Evolutionary conservation across 2,113 vertebrate genomes (phyloP), one percentile per base, ranked within the genome.

Genomic region (Seriola aureovittata): DNA sequence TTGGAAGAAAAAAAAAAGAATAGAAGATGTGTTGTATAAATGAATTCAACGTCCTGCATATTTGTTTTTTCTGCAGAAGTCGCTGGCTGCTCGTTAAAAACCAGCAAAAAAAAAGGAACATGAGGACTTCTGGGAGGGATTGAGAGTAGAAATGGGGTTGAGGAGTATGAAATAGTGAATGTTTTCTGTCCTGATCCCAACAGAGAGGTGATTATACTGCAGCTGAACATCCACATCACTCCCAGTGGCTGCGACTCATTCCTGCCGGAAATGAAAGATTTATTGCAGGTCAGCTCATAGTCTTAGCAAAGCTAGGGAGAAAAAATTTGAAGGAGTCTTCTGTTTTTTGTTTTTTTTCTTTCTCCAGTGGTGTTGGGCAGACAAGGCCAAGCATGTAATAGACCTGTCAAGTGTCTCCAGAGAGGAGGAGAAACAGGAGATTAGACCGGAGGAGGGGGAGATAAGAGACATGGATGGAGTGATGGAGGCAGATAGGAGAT

Each of bases 401-500:
- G 85, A 90, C 70, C 85, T 89, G 88, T 90, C 90, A 72, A 88
- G 81, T 78, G 54, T 75, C 83, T 84, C 60, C 25, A 25, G 46
- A 63, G 74, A 59, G 21, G 44, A 78, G 57, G 21, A 78, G 75
- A 21, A 86, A 40, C 70, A 71, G 54, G 80, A 82, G 67, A 85
- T 76, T 72, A 78, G 65, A 25, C 29, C 4, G 14, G 34, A 69
- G 36, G 63, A 83, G 36, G 36, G 14, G 52, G 32, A 66, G 87
- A 79, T 78, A 66, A 86, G 65, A 82, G 48, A 54, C 32, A 16
- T 23, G 21, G 19, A 42, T 34, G 25, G 16, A 38, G 42, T 23
- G 29, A 44, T 0, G 17, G 38, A 2, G 44, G 46, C 29, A 42
- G 54, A 1, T 29, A 55, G n/a, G 46, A 64, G 29, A 75, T 72